A percentile compares a stretch with the other conserved stretches of the same genome.
Conservation (phyloP, 2,888 invertebrate species). For the Dasypogon diadema region DNA sequence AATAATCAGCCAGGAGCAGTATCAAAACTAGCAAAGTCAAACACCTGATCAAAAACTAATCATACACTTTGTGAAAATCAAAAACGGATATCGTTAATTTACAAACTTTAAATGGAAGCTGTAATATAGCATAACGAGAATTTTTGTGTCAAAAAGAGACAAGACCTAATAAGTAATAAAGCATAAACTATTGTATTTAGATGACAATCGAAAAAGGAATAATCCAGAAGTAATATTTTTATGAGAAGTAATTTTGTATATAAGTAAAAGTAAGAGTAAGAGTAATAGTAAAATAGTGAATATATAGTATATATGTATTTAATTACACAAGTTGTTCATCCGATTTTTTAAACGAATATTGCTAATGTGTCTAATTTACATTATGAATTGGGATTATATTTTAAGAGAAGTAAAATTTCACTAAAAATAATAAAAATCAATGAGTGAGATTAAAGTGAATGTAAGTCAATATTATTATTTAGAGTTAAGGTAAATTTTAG, state of each 20-base stretch:
- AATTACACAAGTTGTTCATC: slow-evolving; percentile 35
- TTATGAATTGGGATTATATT: slow-evolving; percentile 39
- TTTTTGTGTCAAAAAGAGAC: slow-evolving; percentile 28
- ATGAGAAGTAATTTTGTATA: slow-evolving; percentile 42
- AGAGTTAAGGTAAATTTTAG: neutral
- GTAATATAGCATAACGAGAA: slow-evolving; percentile 9
- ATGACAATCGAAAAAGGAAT: slow-evolving; percentile 55
- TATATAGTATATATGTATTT: slow-evolving; percentile 16
- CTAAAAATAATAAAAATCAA: slow-evolving; percentile 47
- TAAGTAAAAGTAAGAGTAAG: slow-evolving; percentile 18
- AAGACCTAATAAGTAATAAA: slow-evolving; percentile 41
- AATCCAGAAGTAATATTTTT: slow-evolving; percentile 51
- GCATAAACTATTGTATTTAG: slow-evolving; percentile 53
- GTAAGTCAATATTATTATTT: slow-evolving; percentile 54
- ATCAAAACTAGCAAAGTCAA: neutral
- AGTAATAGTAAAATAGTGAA: slow-evolving; percentile 6
- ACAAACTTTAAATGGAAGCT: slow-evolving; percentile 24
- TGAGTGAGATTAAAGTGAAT: slow-evolving; percentile 55
- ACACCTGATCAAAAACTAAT: neutral
- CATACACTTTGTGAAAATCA: slow-evolving; percentile 12
- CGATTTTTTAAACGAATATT: slow-evolving; percentile 42
- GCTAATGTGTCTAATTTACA: slow-evolving; percentile 35
- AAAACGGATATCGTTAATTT: slow-evolving; percentile 12
- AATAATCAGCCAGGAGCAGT: neutral
- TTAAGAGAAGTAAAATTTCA: slow-evolving; percentile 34